Evolutionary conservation across 2,113 vertebrate genomes (phyloP).

Genomic region (Xyliphius kryptos): DNA sequence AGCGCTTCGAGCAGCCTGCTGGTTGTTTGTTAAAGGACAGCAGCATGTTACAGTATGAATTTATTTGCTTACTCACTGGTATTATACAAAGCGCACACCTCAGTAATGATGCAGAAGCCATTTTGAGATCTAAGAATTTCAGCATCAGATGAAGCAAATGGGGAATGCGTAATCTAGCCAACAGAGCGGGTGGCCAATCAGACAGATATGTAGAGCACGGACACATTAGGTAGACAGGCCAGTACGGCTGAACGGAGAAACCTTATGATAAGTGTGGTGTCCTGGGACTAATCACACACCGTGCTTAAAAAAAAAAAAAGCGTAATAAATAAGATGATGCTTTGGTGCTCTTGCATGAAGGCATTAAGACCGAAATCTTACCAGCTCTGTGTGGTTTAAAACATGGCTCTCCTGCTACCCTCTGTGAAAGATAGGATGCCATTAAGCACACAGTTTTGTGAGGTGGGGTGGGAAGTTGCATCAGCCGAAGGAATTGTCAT

Average conservation of each 20-base stretch:
- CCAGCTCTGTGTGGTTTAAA: slow-evolving; percentile 12
- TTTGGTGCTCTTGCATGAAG: slow-evolving; percentile 28
- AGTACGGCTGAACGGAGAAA: slow-evolving; percentile 30
- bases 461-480: slow-evolving; percentile 48
- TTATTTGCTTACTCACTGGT: slow-evolving; percentile 13
- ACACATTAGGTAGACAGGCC: slow-evolving; percentile 40
- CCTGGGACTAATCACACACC: slow-evolving; percentile 17
- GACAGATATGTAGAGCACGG: slow-evolving; percentile 29
- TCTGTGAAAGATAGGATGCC: slow-evolving; percentile 27
- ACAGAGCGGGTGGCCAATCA: slow-evolving; percentile 39
- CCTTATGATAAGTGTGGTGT: slow-evolving; percentile 29
- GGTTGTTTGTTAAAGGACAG: background rate
- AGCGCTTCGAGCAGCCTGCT: background rate
- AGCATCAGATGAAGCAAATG: slow-evolving; percentile 38
- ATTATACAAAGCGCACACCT: slow-evolving; percentile 33
- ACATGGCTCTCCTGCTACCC: slow-evolving; percentile 22
- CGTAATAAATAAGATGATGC: background rate
- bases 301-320: slow-evolving; percentile 30
- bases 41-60: background rate
- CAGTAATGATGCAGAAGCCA: slow-evolving; percentile 40
- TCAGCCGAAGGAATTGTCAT: slow-evolving; percentile 60
- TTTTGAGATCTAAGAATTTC: slow-evolving; percentile 39
- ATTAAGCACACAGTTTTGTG: slow-evolving; percentile 15
- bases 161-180: slow-evolving; percentile 40
- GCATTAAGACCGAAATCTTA: slow-evolving; percentile 18